Conservation (phyloP, 1,140 invertebrate species). For the Archegozetes longisetosus region DNA sequence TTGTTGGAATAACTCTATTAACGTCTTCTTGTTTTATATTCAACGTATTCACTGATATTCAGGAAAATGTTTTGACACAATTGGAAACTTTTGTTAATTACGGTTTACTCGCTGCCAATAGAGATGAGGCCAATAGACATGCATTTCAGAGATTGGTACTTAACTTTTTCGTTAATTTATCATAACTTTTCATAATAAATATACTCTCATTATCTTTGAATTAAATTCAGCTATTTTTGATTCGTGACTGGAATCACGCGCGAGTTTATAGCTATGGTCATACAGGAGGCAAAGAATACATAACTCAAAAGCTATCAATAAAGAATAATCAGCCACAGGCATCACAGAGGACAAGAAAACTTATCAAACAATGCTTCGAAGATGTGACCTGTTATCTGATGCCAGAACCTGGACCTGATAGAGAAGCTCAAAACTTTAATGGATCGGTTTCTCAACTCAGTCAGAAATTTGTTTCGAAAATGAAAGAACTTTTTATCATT, state of each 20-base stretch:
- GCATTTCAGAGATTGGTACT: too few relatives aligned
- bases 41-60: slow-evolving; percentile 37
- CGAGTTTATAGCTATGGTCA: slow-evolving; percentile 88
- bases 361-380: slow-evolving; percentile 86
- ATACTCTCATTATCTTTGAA: too few relatives aligned
- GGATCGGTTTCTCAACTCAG: slow-evolving; percentile 88
- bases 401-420: slow-evolving; percentile 92
- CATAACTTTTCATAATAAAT: too few relatives aligned
- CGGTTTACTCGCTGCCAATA: too few relatives aligned
- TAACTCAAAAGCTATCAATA: slow-evolving; percentile 53
- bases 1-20: slow-evolving; percentile 49
- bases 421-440: slow-evolving; percentile 88
- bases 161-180: too few relatives aligned
- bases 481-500: slow-evolving; percentile 69
- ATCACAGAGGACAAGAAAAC: slow-evolving; percentile 77
- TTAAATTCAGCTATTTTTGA: slow-evolving; percentile 85
- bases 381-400: slow-evolving; percentile 91
- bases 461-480: slow-evolving; percentile 68
- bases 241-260: slow-evolving; percentile 96
- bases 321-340: slow-evolving; percentile 34
- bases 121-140: too few relatives aligned
- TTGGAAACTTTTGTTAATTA: slow-evolving; percentile 69
- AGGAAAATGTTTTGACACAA: slow-evolving; percentile 35
- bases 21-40: slow-evolving; percentile 39
- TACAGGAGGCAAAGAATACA: slow-evolving; percentile 66